phyloP scores from a whole-genome alignment of 2,113 vertebrate species.

The Aplodontia rufa region DNA sequence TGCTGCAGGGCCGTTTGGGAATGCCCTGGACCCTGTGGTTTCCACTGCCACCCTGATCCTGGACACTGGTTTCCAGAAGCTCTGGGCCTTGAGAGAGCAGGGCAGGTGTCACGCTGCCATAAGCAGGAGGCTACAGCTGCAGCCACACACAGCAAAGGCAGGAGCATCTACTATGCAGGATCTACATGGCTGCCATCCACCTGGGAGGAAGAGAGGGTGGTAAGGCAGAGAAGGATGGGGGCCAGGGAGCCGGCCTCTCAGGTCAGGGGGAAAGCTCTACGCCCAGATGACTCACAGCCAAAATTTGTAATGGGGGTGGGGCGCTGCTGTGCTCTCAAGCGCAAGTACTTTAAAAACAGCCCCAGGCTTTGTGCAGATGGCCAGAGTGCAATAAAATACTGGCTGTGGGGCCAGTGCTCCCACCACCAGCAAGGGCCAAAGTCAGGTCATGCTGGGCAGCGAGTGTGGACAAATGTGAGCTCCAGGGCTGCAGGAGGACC shows the following conservation, averaged over 20 bases:
- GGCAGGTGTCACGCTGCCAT: accelerated
- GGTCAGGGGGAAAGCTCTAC: neutral
- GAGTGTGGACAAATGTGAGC: accelerated
- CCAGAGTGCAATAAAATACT: neutral
- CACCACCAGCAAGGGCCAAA: neutral
- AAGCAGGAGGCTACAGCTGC: accelerated
- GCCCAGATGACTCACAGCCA: neutral
- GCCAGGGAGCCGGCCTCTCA: neutral
- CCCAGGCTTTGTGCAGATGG: neutral
- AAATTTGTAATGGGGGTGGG: neutral
- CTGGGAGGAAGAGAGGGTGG: neutral
- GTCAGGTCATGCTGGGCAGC: neutral
- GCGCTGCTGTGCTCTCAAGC: neutral
- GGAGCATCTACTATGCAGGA: too few species aligned
- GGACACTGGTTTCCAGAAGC: neutral
- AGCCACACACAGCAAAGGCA: neutral
- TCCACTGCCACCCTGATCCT: accelerated
- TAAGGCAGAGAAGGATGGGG: neutral
- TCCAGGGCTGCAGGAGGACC: accelerated
- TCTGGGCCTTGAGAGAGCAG: accelerated
- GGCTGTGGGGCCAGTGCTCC: accelerated
- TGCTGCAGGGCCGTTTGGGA: accelerated
- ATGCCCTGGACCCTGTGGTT: too few species aligned
- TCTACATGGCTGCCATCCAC: neutral
- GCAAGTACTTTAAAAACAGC: neutral